Evolutionary conservation across 1,140 invertebrate species (phyloP), one percentile per base, ranked within the genome.

Genomic region (Atta colombica): DNA sequence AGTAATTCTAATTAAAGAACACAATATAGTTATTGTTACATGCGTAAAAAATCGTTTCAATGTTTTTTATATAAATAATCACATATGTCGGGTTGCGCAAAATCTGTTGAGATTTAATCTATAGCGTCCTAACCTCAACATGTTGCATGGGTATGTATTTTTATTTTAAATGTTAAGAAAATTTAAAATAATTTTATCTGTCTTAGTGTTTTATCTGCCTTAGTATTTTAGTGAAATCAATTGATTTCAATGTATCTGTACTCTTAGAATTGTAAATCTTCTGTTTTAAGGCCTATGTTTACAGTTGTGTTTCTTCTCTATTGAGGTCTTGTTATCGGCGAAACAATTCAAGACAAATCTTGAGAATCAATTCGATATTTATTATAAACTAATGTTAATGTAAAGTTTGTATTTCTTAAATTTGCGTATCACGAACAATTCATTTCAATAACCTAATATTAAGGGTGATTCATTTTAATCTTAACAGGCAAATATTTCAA

Each of bases 71-170:
- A n/a, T 66, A 66, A n/a, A 31, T n/a, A 4, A 39, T n/a, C 3
- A 31, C 8, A 7, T 31, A 39, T 39, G 35, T 39, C 6, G 7
- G 35, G 35, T 39, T 39, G 35, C 35, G n/a, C 65, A 2, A 45
- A 45, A 45, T 8, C 10, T 21, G 18, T 18, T 18, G 1, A 21
- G 39, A 18, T 66, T 7, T 21, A 21, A 1, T 16, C 18, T 21
- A 35, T n/a, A 14, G n/a, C n/a, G 3, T 35, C 8, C 4, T 66
- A 66, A 66, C 35, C 65, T 66, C 65, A 86, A 77, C 16, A 89
- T 89, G 88, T 86, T 86, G 55, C 61, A 89, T 31, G 60, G 87
- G 88, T 89, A 71, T 10, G 49, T 71, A 14, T 25, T 60, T 12
- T 72, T 63, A 60, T 4, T 58, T 45, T 28, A 71, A 71, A 21